Conservation (phyloP, 2,888 invertebrate genomes). For the Leptinotarsa peninsularis region DNA sequence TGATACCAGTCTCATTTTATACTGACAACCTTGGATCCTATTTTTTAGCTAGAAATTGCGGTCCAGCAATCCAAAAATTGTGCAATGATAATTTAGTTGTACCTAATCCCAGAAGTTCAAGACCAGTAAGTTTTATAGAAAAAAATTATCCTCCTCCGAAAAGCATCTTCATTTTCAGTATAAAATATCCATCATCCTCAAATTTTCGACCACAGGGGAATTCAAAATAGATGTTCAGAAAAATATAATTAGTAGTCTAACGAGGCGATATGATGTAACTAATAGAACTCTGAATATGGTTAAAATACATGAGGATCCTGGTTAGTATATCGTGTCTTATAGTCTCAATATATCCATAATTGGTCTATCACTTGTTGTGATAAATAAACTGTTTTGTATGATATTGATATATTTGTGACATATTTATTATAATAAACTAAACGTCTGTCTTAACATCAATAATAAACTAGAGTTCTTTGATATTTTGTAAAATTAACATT, state of each 20-base stretch:
- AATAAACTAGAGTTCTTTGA: too few species aligned
- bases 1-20: conserved; percentile 67
- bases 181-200: conserved; percentile 61
- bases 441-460: too few species aligned
- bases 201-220: conserved; percentile 65
- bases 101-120: conserved; percentile 53
- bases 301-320: conserved; percentile 66
- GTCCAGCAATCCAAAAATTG: conserved; percentile 66
- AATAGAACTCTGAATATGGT: conserved; percentile 63
- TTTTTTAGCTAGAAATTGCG: conserved; percentile 68
- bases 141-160: too few species aligned
- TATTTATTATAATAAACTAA: too few species aligned
- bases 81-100: conserved; percentile 66
- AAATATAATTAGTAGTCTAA: conserved; percentile 62
- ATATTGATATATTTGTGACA: too few species aligned
- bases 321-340: conserved; percentile 48
- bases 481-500: too few species aligned
- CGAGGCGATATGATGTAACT: conserved; percentile 59
- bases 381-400: too few species aligned
- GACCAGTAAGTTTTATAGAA: conserved; percentile 50
- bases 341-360: too few species aligned
- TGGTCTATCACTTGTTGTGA: too few species aligned
- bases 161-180: conserved; percentile 45
- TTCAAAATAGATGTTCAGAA: conserved; percentile 67
- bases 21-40: conserved; percentile 56